Evolutionary conservation across 2,113 vertebrate genomes (phyloP), one percentile per base, ranked within the genome.

Genomic region (Calonectris borealis): DNA sequence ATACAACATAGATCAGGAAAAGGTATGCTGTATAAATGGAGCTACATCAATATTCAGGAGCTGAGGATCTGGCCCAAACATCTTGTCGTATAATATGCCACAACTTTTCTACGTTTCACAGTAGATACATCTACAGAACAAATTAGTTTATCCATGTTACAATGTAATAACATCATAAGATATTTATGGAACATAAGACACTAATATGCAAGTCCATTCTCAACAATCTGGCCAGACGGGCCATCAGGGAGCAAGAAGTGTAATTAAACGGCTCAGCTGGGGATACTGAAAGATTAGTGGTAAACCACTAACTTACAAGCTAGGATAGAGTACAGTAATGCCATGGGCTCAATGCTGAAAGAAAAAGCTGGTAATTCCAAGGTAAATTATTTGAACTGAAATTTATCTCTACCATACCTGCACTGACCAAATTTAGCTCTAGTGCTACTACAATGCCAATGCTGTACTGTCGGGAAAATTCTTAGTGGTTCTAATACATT

Each of bases 121-220:
- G 36, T 16, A 52, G 52, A 69, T 58, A 73, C 8, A 86, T 38
- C 71, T 36, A 57, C 51, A 84, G 38, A 84, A 70, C 65, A 95
- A 85, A 65, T 57, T 38, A 31, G 36, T 88, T 88, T 75, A 71
- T n/a, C 46, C 31, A 71, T 10, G 57, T 64, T 62, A 62, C 42
- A 94, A n/a, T 20, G 29, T 52, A 76, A 61, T 51, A 78, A 48
- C 34, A 57, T 79, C 46, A 13, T 82, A 70, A 96, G 69, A 90
- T 87, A 95, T 90, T 94, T 90, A 79, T 44, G 88, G 75, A 88
- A 38, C 22, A n/a, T 68, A 88, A 75, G 55, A 73, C 70, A 94
- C 57, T 70, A 61, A 75, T 70, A 92, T 29, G n/a, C 2, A 2
- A 86, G 52, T 36, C 80, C 40, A 71, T 82, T 85, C 65, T 88